Percentiles rank a stretch among this genome's conserved stretches.
Conservation (phyloP, 2,113 vertebrate species). For the Gnathonemus echidnorhynchus region DNA sequence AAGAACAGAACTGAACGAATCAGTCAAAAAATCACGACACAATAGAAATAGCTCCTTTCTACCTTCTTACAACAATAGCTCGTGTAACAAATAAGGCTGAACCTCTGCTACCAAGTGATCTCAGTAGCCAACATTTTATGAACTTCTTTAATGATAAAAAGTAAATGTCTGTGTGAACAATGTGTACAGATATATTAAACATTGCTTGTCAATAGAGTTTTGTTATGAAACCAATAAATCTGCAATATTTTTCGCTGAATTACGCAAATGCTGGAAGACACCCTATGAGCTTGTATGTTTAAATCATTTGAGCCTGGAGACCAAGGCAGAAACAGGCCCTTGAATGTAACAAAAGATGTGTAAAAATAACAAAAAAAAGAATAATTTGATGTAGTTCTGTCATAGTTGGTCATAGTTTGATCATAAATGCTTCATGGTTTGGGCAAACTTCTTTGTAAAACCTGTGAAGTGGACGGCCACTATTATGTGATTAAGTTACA, state of each 20-base stretch:
- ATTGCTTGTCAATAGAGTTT: not conserved
- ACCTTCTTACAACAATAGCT: too few relatives aligned
- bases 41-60: too few relatives aligned
- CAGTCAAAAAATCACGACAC: not conserved
- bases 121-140: too few relatives aligned
- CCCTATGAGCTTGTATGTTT: not conserved
- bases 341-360: not conserved
- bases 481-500: not conserved
- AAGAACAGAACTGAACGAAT: not conserved
- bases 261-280: not conserved
- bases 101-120: too few relatives aligned
- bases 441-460: not conserved
- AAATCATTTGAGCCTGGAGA: not conserved
- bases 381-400: not conserved
- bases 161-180: not conserved
- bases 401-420: not conserved
- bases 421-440: not conserved
- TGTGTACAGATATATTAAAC: not conserved
- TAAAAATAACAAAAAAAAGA: not conserved
- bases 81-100: too few relatives aligned
- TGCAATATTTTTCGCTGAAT: not conserved
- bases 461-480: not conserved
- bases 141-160: too few relatives aligned
- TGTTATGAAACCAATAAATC: not conserved
- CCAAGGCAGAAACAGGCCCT: not conserved